Evolutionary conservation across 2,888 invertebrate species (phyloP).

Genomic region (Pantelozetes paolii): DNA sequence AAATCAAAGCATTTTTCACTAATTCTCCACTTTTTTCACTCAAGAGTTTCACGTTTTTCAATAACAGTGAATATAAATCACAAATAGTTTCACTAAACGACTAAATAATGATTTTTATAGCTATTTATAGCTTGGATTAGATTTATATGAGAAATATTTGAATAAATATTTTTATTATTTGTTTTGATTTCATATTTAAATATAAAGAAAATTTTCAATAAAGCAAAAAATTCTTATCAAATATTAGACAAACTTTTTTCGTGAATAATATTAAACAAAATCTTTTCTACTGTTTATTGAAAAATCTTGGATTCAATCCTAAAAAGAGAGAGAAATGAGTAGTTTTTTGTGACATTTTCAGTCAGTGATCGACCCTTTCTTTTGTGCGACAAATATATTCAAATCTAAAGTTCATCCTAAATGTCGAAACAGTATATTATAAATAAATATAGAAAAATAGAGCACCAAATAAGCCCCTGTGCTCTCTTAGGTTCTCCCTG

Average conservation of each 20-base stretch:
- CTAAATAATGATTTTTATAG: background rate
- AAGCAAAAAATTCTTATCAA: background rate
- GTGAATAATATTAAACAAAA: background rate
- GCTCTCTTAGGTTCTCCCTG: background rate
- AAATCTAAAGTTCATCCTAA: background rate
- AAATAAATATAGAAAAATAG: background rate
- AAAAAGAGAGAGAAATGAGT: background rate
- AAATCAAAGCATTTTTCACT: background rate
- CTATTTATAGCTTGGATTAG: background rate
- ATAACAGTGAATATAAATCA: background rate
- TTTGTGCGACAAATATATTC: background rate
- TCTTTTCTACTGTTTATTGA: background rate
- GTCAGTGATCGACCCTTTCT: slow-evolving; percentile 5
- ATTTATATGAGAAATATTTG: background rate
- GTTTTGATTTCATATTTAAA: background rate
- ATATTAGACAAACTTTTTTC: background rate
- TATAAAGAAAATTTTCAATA: background rate
- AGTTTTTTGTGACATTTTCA: background rate
- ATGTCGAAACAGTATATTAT: background rate
- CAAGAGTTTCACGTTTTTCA: background rate
- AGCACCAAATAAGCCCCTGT: background rate
- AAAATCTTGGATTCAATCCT: background rate
- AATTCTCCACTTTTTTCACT: too few relatives aligned
- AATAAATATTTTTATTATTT: background rate
- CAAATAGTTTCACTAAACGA: background rate